These are phyloP conservation scores for Petrolisthes cinctipes DNA, from an alignment of 2,888 invertebrate genomes.

Conservation along the genomic window DNA sequence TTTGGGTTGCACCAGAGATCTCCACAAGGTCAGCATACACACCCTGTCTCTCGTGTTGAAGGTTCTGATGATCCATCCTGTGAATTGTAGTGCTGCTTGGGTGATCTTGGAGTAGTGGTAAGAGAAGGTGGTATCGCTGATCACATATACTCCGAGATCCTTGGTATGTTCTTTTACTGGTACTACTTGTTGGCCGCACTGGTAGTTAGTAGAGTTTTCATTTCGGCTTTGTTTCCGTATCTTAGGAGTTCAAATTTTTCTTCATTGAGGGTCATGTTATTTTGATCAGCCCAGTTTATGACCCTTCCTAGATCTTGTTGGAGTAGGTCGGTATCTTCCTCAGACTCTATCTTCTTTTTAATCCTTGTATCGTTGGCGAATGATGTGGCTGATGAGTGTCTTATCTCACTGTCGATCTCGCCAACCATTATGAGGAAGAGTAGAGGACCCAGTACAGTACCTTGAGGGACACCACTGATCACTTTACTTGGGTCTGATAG, in stretches of 20 bases:
- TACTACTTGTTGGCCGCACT: not conserved
- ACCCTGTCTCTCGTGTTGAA: not conserved
- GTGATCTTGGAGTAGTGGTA: not conserved
- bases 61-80: not conserved
- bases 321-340: not conserved
- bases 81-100: not conserved
- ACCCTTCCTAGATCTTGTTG: not conserved
- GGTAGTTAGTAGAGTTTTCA: not conserved
- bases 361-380: conserved; percentile 16
- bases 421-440: not conserved
- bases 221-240: not conserved
- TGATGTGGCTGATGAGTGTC: not conserved
- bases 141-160: not conserved
- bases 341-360: not conserved
- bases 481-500: conserved; percentile 14
- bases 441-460: not conserved
- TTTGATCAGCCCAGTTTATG: not conserved
- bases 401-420: not conserved
- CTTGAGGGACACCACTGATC: not conserved
- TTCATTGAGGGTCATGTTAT: not conserved
- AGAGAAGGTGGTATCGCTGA: not conserved
- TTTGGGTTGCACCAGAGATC: not conserved
- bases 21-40: not conserved
- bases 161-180: not conserved
- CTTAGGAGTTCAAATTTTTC: not conserved